A percentile compares a stretch with the other conserved stretches of the same genome.
These are phyloP conservation scores for Syndactyla subalaris DNA, from an alignment of 2,797 vertebrate genomes.

Conservation along the genomic window DNA sequence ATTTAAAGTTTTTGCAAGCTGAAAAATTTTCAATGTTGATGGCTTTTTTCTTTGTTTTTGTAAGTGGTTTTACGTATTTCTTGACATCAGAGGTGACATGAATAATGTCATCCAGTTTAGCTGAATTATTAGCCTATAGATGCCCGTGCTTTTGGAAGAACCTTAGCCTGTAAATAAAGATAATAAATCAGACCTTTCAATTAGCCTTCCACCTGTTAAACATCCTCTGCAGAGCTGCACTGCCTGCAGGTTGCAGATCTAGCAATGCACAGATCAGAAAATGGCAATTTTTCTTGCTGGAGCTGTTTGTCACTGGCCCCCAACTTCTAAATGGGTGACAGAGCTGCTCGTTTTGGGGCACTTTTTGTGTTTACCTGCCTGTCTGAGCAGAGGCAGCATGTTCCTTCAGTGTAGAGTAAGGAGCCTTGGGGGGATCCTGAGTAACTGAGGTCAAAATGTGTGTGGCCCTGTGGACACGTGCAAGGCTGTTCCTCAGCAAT, in stretches of 20 bases:
- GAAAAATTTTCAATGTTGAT: not conserved
- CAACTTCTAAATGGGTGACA: not conserved
- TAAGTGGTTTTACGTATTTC: not conserved
- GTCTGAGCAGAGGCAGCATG: not conserved
- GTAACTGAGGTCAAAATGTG: not conserved
- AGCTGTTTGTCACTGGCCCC: not conserved
- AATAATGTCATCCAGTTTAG: not conserved
- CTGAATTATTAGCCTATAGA: not conserved
- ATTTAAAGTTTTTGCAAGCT: not conserved
- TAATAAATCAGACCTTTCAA: not conserved
- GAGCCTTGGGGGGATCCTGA: not conserved
- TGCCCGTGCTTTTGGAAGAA: not conserved
- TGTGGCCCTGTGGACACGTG: not conserved
- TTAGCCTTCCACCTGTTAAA: not conserved
- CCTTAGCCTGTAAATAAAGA: not conserved
- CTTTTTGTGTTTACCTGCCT: not conserved
- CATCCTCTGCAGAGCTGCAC: not conserved
- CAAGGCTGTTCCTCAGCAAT: not conserved
- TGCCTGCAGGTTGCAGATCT: not conserved
- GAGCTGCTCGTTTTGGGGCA: not conserved
- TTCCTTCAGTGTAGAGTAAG: not conserved
- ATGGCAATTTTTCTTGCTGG: not conserved
- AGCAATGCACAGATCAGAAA: not conserved
- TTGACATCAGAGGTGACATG: not conserved
- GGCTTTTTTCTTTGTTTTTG: not conserved